phyloP scores from a whole-genome alignment of 2,888 invertebrate species.

The Drosophila macrothrix region DNA sequence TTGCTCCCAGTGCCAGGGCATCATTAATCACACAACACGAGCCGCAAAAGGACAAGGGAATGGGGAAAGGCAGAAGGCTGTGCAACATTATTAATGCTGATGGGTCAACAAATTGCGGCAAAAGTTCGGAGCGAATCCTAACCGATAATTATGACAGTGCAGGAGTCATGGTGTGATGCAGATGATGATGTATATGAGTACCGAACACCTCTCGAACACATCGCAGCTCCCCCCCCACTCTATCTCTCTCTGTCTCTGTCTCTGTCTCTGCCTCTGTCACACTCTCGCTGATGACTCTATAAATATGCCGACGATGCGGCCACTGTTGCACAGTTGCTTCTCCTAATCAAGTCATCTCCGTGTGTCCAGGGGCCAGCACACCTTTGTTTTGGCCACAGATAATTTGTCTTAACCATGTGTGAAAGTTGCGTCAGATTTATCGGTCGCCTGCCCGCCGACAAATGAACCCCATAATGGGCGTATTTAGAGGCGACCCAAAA shows the following conservation, averaged over 20 bases:
- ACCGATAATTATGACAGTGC: conserved; percentile 83
- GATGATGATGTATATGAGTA: conserved; percentile 70
- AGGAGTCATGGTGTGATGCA: conserved; percentile 77
- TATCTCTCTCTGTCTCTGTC: fast-evolving
- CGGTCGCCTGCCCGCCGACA: conserved; percentile 54
- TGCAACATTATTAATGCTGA: conserved; percentile 67
- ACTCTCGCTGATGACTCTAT: conserved; percentile 54
- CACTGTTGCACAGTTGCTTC: conserved; percentile 35
- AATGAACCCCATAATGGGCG: conserved; percentile 73
- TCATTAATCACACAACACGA: conserved; percentile 85
- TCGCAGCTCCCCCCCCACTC: not conserved
- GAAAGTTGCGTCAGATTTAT: conserved; percentile 78
- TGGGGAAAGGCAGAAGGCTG: conserved; percentile 12
- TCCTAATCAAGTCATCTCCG: conserved; percentile 77
- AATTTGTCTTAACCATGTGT: conserved; percentile 79
- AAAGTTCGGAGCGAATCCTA: conserved; percentile 75
- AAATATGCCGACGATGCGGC: conserved; percentile 52
- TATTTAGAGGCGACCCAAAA: conserved; percentile 37
- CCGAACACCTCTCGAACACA: conserved; percentile 9
- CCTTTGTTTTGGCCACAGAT: conserved; percentile 71
- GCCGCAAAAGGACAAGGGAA: conserved; percentile 67
- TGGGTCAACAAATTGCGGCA: conserved; percentile 77
- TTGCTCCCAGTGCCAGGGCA: conserved; percentile 25
- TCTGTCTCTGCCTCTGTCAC: not conserved
- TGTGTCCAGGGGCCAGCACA: conserved; percentile 31